A percentile compares a stretch with the other conserved stretches of the same genome.
These are phyloP conservation scores for Coboldia fuscipes DNA, from an alignment of 1,140 invertebrate species.

Conservation along the genomic window DNA sequence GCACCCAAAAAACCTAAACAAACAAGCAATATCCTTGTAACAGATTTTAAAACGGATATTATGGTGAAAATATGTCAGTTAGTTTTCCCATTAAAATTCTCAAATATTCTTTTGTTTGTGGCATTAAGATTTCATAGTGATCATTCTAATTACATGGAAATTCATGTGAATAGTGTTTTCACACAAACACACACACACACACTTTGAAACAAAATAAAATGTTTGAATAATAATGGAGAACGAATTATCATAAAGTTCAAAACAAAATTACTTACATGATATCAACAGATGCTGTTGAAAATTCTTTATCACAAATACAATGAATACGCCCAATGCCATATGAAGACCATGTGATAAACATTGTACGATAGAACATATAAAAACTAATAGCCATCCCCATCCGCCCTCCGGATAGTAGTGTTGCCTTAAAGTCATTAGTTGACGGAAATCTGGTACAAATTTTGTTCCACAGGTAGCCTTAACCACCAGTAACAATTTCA, in stretches of 20 bases:
- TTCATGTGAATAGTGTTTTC: too few species aligned
- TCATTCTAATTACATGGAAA: too few species aligned
- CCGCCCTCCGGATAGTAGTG: conserved; percentile 53
- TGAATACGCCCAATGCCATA: conserved; percentile 29
- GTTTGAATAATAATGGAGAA: conserved; percentile 2
- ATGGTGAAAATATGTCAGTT: too few species aligned
- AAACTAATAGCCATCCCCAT: conserved; percentile 47
- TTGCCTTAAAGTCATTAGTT: conserved; percentile 28
- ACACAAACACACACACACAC: too few species aligned
- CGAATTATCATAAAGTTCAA: conserved; percentile 2
- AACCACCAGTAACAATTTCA: neutral
- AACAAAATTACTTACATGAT: conserved; percentile 24
- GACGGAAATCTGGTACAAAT: conserved; percentile 26
- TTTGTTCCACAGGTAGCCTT: conserved; percentile 24
- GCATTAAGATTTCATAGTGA: too few species aligned
- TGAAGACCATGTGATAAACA: conserved; percentile 39
- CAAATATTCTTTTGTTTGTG: too few species aligned
- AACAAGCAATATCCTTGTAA: too few species aligned
- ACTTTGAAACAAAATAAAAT: too few species aligned
- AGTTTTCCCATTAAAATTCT: too few species aligned
- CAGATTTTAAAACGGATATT: too few species aligned
- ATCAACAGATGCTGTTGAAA: conserved; percentile 24
- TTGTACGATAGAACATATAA: conserved; percentile 34
- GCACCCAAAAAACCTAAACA: conserved; percentile 65
- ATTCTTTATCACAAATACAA: conserved; percentile 24